These are phyloP conservation scores for Agonopterix arenella DNA, from an alignment of 2,888 invertebrate genomes.

Conservation along the genomic window DNA sequence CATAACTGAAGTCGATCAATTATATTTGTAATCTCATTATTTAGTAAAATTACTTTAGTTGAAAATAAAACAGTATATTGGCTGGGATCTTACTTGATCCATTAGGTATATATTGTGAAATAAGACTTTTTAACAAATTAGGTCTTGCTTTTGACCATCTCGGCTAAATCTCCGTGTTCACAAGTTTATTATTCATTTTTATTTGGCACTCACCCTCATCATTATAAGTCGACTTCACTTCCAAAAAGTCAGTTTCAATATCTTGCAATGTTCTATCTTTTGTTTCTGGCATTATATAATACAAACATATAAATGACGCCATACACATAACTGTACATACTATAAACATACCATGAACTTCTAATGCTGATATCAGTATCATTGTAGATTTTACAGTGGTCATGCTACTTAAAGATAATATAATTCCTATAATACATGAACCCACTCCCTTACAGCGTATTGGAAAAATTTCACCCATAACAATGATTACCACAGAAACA, in stretches of 20 bases:
- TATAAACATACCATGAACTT: neutral
- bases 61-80: too few relatives aligned
- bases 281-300: constrained; percentile 1
- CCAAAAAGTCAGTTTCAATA: constrained; percentile 7
- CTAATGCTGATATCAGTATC: neutral
- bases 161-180: too few relatives aligned
- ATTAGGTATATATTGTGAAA: too few relatives aligned
- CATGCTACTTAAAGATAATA: neutral
- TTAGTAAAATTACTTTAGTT: too few relatives aligned
- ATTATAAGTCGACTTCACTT: constrained; percentile 1
- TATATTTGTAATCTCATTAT: too few relatives aligned
- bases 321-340: neutral
- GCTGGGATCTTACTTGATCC: too few relatives aligned
- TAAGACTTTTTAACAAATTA: too few relatives aligned
- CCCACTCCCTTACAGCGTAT: neutral
- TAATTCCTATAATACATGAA: neutral
- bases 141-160: too few relatives aligned
- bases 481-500: neutral
- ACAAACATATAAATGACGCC: neutral
- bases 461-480: constrained; percentile 1
- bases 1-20: too few relatives aligned
- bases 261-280: constrained; percentile 8
- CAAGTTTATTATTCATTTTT: neutral
- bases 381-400: neutral
- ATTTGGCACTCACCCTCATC: neutral